A percentile compares a stretch with the other conserved stretches of the same genome.
phyloP scores from a whole-genome alignment of 2,797 vertebrate genomes.

The Urophycis tenuis region DNA sequence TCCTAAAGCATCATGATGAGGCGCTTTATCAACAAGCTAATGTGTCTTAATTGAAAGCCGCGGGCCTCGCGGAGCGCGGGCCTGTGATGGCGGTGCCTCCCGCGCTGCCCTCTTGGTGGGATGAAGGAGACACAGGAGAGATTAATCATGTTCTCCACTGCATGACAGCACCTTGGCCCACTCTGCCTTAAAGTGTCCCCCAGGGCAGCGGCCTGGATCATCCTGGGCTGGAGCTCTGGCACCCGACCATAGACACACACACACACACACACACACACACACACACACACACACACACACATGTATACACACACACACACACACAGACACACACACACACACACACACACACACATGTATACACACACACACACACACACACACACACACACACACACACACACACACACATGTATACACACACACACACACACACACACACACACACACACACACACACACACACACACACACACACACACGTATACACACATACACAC shows the following conservation, averaged over 20 bases:
- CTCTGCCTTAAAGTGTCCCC: constrained; percentile 65
- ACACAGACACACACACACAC: background rate
- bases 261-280: no score
- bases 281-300: background rate
- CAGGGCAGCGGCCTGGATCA: constrained; percentile 70
- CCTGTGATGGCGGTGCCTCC: constrained; percentile 48
- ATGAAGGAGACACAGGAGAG: constrained; percentile 63
- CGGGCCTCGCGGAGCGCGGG: constrained; percentile 48
- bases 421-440: background rate
- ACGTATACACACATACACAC: background rate
- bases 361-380: background rate
- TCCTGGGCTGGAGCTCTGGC: constrained; percentile 67
- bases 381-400: background rate
- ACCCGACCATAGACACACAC: constrained; percentile 54
- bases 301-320: no score
- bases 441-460: background rate
- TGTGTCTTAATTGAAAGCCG: constrained; percentile 39
- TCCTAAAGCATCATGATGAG: background rate
- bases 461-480: no score
- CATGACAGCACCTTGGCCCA: constrained; percentile 75
- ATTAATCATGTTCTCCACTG: constrained; percentile 72
- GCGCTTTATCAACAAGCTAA: background rate
- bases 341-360: background rate
- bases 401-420: background rate
- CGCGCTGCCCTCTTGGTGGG: constrained; percentile 56